Conservation (phyloP, 2,888 invertebrate species). For the Orchesella flavescens region DNA sequence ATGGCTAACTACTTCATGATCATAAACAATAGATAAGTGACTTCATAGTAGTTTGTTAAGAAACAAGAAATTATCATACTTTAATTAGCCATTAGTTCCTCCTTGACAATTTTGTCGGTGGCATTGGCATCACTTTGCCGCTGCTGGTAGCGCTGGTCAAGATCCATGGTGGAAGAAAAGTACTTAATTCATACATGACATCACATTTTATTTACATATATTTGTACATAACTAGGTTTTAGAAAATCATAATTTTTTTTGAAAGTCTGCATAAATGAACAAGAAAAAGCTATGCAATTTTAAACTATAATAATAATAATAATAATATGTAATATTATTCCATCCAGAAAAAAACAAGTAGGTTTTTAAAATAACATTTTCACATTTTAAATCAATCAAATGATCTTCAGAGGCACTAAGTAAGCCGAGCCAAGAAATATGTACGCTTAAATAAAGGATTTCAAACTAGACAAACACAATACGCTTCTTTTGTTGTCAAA, state of each 20-base stretch:
- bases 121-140: neutral
- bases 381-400: neutral
- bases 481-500: neutral
- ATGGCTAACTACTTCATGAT: too few relatives aligned
- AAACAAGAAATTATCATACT: neutral
- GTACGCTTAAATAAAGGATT: neutral
- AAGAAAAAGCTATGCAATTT: neutral
- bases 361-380: too few relatives aligned
- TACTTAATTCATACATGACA: neutral
- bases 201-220: neutral
- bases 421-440: neutral
- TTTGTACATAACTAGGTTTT: neutral
- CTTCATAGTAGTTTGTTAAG: too few relatives aligned
- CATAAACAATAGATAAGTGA: too few relatives aligned
- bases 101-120: neutral
- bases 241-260: neutral
- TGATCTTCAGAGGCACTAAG: neutral
- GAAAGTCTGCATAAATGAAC: neutral
- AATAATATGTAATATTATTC: neutral
- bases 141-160: constrained; percentile 32
- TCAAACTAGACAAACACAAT: neutral
- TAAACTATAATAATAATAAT: too few relatives aligned
- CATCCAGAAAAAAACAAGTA: neutral
- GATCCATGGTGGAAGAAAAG: neutral
- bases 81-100: neutral